Conservation (phyloP, 1,140 invertebrate genomes). For the Pristionchus pacificus region DNA sequence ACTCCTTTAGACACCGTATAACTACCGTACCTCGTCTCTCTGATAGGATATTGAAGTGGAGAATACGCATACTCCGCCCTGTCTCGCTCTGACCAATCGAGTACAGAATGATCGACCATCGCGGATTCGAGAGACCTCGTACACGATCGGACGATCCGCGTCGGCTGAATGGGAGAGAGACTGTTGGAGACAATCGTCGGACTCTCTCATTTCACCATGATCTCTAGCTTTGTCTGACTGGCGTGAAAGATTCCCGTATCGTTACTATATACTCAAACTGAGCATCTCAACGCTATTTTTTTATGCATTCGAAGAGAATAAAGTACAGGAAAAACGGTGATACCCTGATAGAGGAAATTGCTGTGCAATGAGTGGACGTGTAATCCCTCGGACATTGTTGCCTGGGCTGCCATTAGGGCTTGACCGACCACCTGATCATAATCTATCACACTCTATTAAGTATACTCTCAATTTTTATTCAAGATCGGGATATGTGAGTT, state of each 20-base stretch:
- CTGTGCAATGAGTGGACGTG: slow-evolving; percentile 33
- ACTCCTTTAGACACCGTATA: too few species aligned
- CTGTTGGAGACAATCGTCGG: background rate
- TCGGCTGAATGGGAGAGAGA: slow-evolving; percentile 43
- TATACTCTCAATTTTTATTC: too few species aligned
- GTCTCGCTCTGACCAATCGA: slow-evolving; percentile 5
- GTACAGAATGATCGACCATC: slow-evolving; percentile 56
- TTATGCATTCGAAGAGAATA: background rate
- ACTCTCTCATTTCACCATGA: too few species aligned
- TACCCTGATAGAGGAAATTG: slow-evolving; percentile 30
- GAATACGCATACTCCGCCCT: slow-evolving; percentile 14
- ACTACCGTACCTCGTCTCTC: slow-evolving; percentile 23
- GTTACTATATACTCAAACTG: too few species aligned
- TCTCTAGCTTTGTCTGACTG: too few species aligned
- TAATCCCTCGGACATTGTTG: slow-evolving; percentile 19
- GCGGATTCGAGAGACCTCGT: slow-evolving; percentile 56
- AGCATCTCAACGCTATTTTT: background rate
- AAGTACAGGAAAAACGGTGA: background rate
- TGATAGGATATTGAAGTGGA: slow-evolving; percentile 27
- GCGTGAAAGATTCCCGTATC: too few species aligned
- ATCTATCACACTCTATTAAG: background rate
- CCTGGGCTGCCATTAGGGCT: slow-evolving; percentile 30
- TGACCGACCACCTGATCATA: slow-evolving; percentile 32
- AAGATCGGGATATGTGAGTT: too few species aligned
- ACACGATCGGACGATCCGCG: slow-evolving; percentile 52